These are phyloP conservation scores for Himalopsyche tibetana DNA, from an alignment of 2,888 invertebrate species.

Conservation along the genomic window DNA sequence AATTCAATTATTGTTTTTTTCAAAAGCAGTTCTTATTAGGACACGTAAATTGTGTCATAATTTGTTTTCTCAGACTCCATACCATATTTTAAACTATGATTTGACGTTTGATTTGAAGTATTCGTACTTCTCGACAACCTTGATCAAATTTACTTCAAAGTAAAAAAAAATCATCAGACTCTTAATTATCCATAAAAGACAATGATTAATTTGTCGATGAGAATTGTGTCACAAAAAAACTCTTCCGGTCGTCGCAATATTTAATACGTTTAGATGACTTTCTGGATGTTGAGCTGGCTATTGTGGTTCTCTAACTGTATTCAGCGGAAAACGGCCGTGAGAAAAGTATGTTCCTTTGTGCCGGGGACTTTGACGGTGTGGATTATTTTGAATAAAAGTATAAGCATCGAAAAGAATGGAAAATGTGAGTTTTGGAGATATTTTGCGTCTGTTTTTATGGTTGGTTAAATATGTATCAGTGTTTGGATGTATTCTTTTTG, in stretches of 20 bases:
- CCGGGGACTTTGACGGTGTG: neutral
- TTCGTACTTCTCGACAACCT: too few relatives aligned
- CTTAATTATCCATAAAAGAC: too few relatives aligned
- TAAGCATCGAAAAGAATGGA: constrained; percentile 5
- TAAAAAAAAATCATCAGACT: too few relatives aligned
- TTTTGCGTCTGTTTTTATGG: constrained; percentile 22
- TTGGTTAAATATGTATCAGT: constrained; percentile 18
- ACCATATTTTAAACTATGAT: too few relatives aligned
- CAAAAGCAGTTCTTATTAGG: too few relatives aligned
- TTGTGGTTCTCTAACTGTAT: constrained; percentile 21
- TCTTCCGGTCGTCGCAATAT: neutral
- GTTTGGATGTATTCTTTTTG: constrained; percentile 22
- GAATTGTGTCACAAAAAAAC: too few relatives aligned
- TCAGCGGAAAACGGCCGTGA: constrained; percentile 21
- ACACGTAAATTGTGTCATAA: too few relatives aligned
- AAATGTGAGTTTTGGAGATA: neutral
- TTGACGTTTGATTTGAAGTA: too few relatives aligned
- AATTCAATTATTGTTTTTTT: too few relatives aligned
- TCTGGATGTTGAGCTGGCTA: neutral
- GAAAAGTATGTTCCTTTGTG: constrained; percentile 4
- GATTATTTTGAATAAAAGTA: constrained; percentile 20
- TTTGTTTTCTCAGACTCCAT: too few relatives aligned
- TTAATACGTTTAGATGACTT: neutral
- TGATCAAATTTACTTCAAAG: too few relatives aligned
- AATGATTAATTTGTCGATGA: too few relatives aligned